phyloP scores from a whole-genome alignment of 2,797 vertebrate species.

The Lepilemur ruficaudatus region DNA sequence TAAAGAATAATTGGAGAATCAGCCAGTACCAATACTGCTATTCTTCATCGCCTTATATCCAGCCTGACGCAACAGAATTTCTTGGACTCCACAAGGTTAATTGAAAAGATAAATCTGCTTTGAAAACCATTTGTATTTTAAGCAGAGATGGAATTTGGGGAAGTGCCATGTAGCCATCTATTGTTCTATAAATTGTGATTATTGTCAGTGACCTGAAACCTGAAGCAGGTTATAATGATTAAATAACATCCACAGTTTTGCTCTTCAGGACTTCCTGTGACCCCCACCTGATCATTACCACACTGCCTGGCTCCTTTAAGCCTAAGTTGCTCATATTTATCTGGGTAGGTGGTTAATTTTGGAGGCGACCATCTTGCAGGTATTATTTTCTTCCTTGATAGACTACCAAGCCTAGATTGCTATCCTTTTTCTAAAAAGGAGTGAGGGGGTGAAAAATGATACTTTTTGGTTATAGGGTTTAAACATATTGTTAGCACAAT shows the following conservation, averaged over 20 bases:
- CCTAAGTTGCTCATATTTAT: background rate
- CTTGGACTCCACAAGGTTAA: background rate
- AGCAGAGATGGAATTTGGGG: background rate
- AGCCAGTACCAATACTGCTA: background rate
- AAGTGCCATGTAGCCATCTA: background rate
- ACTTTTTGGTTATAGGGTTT: background rate
- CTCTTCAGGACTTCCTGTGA: background rate
- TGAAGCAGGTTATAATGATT: background rate
- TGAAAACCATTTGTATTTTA: constrained; percentile 44
- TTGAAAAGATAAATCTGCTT: background rate
- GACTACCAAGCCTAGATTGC: background rate
- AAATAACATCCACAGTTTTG: background rate
- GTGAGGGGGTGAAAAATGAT: background rate
- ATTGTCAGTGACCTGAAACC: constrained; percentile 32
- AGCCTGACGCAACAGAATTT: background rate
- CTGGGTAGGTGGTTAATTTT: background rate
- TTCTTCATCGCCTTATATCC: background rate
- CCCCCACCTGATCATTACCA: background rate
- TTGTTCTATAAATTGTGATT: background rate
- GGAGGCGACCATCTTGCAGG: background rate
- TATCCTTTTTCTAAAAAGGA: background rate
- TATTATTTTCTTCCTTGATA: background rate
- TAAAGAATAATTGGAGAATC: background rate
- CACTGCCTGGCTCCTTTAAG: background rate
- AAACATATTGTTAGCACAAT: background rate